phyloP scores from a whole-genome alignment of 2,888 invertebrate genomes.

The Acleris cristana region DNA sequence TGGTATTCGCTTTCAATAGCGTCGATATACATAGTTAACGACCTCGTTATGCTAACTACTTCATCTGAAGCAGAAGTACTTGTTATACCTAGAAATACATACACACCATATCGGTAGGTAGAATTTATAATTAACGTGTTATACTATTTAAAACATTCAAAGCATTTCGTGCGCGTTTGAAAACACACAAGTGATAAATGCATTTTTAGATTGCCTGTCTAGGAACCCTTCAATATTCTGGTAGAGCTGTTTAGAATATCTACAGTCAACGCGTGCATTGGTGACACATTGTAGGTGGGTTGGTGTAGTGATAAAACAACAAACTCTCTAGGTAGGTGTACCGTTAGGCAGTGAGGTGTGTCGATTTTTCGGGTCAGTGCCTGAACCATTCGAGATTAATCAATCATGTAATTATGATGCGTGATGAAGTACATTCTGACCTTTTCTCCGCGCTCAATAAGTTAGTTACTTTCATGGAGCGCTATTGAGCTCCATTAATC shows the following conservation, averaged over 20 bases:
- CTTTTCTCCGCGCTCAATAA: constrained; percentile 27
- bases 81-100: constrained; percentile 5
- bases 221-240: too few relatives aligned
- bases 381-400: constrained; percentile 34
- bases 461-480: constrained; percentile 26
- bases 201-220: too few relatives aligned
- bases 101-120: too few relatives aligned
- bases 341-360: constrained; percentile 22
- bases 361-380: constrained; percentile 27
- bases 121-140: not conserved
- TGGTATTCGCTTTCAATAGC: constrained; percentile 31
- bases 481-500: constrained; percentile 30
- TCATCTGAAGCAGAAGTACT: constrained; percentile 4
- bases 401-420: constrained; percentile 35
- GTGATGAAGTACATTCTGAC: constrained; percentile 35
- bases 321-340: not conserved
- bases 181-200: too few relatives aligned
- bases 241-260: too few relatives aligned
- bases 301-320: not conserved
- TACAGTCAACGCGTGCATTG: too few relatives aligned
- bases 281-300: too few relatives aligned
- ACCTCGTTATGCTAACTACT: constrained; percentile 29
- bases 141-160: not conserved
- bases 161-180: too few relatives aligned
- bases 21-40: constrained; percentile 34